Conservation (phyloP, 2,113 vertebrate genomes). For the Isichthys henryi region DNA sequence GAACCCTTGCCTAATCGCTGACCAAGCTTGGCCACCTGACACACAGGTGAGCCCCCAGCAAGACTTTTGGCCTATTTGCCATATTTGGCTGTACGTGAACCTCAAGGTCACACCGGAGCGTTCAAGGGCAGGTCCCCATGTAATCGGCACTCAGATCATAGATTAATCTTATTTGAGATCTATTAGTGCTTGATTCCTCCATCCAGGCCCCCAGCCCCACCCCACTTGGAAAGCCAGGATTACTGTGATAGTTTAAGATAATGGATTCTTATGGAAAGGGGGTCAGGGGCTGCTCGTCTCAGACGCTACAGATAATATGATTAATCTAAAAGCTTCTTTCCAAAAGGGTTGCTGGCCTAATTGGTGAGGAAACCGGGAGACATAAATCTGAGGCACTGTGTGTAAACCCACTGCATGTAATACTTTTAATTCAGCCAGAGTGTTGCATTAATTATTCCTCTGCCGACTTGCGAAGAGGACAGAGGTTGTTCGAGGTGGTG, state of each 20-base stretch:
- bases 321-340: constrained; percentile 99
- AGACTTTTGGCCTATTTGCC: constrained; percentile 90
- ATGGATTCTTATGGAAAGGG: constrained; percentile 99
- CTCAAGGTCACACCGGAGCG: constrained; percentile 99
- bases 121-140: constrained; percentile 99
- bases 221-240: constrained; percentile 94
- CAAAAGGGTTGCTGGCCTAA: constrained; percentile 78
- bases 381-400: constrained; percentile 66
- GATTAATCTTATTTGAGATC: constrained; percentile 99
- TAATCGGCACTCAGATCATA: constrained; percentile 99
- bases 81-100: constrained; percentile 87
- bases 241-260: constrained; percentile 99
- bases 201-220: constrained; percentile 72
- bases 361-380: constrained; percentile 69
- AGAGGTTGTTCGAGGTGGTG: not conserved
- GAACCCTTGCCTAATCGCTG: not conserved
- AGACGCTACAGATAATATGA: constrained; percentile 99
- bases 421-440: constrained; percentile 42
- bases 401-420: constrained; percentile 41
- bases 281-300: constrained; percentile 94
- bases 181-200: constrained; percentile 98
- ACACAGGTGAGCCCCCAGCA: constrained; percentile 60
- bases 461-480: constrained; percentile 20
- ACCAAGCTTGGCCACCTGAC: constrained; percentile 68
- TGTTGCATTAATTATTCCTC: constrained; percentile 38